Conservation (phyloP, 64 coral and sea anemone genomes). For the Montipora capricornis region DNA sequence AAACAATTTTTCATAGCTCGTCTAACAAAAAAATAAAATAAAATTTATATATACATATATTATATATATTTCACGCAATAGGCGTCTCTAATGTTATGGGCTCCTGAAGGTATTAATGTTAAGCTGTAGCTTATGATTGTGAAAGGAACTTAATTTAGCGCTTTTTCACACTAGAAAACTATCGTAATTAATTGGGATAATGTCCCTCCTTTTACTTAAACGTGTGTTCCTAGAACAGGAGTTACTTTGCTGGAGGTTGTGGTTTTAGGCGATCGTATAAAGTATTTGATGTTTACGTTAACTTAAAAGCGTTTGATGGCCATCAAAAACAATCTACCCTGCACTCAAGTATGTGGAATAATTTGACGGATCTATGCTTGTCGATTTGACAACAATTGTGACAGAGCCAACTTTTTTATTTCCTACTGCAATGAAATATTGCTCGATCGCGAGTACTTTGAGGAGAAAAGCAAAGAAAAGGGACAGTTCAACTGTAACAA, state of each 20-base stretch:
- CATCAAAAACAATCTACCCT: slow-evolving; percentile 8
- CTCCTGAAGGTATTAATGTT: background rate
- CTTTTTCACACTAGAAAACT: no score
- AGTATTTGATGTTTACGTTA: slow-evolving; percentile 37
- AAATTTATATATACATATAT: no score
- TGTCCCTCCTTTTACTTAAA: no score
- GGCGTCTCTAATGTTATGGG: background rate
- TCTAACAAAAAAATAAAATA: background rate
- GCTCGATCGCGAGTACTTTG: background rate
- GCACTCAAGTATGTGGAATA: background rate
- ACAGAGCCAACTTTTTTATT: background rate
- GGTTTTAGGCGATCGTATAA: slow-evolving; percentile 2
- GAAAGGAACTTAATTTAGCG: no score
- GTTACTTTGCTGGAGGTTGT: slow-evolving; percentile 5
- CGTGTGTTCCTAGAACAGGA: background rate
- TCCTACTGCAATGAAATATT: background rate
- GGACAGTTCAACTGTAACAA: background rate
- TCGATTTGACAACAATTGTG: background rate
- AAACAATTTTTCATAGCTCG: no score
- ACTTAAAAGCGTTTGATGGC: slow-evolving; percentile 10
- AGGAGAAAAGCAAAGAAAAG: background rate
- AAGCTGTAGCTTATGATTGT: no score
- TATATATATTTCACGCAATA: background rate
- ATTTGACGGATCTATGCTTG: background rate
- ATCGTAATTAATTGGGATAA: no score